phyloP scores from a whole-genome alignment of 2,888 invertebrate genomes.

The Notocelia uddmanniana region DNA sequence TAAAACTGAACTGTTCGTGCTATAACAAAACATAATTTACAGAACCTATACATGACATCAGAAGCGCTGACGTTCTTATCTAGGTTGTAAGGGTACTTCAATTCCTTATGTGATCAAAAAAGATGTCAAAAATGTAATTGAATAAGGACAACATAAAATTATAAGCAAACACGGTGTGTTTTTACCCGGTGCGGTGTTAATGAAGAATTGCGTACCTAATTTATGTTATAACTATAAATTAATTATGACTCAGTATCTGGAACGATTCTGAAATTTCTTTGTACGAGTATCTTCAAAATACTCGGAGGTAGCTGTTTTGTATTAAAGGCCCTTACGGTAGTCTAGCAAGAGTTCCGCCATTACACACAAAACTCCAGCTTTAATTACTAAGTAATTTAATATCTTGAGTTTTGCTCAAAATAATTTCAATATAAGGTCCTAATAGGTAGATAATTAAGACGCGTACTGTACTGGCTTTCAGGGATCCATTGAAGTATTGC shows the following conservation, averaged over 20 bases:
- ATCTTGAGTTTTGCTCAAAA: constrained; percentile 46
- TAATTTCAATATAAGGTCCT: constrained; percentile 58
- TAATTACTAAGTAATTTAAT: constrained; percentile 55
- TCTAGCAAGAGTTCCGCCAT: constrained; percentile 37
- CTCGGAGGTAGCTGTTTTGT: constrained; percentile 9
- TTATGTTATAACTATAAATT: no score
- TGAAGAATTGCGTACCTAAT: not conserved
- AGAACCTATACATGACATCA: no score
- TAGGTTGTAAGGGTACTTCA: no score
- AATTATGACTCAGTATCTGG: constrained; percentile 4
- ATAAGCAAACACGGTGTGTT: no score
- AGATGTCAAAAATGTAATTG: no score
- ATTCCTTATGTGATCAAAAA: no score
- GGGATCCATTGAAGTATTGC: not conserved
- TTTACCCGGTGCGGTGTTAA: not conserved
- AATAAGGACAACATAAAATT: no score
- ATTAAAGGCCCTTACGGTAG: constrained; percentile 46
- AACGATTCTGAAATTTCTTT: constrained; percentile 13
- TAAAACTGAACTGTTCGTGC: no score
- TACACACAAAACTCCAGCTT: constrained; percentile 40
- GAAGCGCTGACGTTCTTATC: no score
- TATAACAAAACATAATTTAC: no score
- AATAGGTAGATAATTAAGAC: constrained; percentile 57
- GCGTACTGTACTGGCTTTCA: constrained; percentile 48
- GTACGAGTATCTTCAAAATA: not conserved